Evolutionary conservation across 2,888 invertebrate species (phyloP).

Genomic region (Oeneis ivallda): DNA sequence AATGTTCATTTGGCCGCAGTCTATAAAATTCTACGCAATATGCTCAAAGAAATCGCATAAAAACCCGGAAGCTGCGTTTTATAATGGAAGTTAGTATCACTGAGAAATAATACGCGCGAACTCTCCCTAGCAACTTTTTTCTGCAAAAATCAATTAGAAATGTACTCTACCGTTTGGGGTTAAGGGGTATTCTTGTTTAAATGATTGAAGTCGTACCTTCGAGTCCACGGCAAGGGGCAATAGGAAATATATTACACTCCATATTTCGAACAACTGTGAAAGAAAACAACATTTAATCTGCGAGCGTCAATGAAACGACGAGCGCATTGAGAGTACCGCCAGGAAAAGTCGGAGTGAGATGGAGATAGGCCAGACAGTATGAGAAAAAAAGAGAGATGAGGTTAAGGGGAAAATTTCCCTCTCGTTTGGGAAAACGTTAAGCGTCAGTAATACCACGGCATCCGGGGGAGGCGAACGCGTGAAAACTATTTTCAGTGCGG

Average conservation of each 20-base stretch:
- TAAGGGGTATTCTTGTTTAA: conserved; percentile 13
- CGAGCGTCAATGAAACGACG: conserved; percentile 67
- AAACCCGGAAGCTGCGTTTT: conserved; percentile 23
- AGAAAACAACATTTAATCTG: conserved; percentile 50
- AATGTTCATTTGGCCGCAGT: conserved; percentile 18
- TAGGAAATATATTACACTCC: conserved; percentile 43
- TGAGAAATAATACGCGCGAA: conserved; percentile 25
- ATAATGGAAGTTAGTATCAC: conserved; percentile 27
- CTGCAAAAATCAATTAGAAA: conserved; percentile 1
- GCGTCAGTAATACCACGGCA: conserved; percentile 59
- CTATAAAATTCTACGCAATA: conserved; percentile 24
- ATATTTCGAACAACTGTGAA: conserved; percentile 43
- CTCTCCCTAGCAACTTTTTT: conserved; percentile 19
- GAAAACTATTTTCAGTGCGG: conserved; percentile 25
- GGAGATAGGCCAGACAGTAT: conserved; percentile 36
- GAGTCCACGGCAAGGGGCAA: conserved; percentile 36
- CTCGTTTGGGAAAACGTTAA: conserved; percentile 62
- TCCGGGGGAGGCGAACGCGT: conserved; percentile 47
- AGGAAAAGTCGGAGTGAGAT: conserved; percentile 55
- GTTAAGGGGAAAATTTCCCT: conserved; percentile 67
- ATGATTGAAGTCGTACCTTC: neutral
- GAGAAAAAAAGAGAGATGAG: conserved; percentile 46
- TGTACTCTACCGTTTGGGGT: neutral
- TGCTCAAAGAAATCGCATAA: conserved; percentile 25
- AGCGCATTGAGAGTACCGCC: conserved; percentile 61